Conservation (phyloP, 1,140 invertebrate species). For the Phocides pigmalion region DNA sequence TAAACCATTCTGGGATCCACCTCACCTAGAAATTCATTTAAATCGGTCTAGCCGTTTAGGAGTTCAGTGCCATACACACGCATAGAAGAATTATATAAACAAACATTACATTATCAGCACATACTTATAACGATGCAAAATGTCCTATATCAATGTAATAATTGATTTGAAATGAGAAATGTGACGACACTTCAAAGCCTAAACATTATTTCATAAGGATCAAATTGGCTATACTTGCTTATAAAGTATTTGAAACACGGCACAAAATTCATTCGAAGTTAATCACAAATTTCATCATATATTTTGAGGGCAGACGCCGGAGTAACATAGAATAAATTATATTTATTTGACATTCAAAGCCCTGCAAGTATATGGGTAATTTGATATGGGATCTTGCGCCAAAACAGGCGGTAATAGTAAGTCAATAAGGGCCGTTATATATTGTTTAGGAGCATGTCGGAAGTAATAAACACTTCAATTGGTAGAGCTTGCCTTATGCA, state of each 20-base stretch:
- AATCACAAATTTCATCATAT: slow-evolving; percentile 43
- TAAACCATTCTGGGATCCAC: too few species aligned
- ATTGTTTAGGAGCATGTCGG: slow-evolving; percentile 15
- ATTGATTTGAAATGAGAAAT: too few species aligned
- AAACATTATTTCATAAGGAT: too few species aligned
- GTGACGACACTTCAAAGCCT: too few species aligned
- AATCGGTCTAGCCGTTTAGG: too few species aligned
- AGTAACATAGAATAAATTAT: slow-evolving; percentile 45
- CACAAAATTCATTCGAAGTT: slow-evolving; percentile 28
- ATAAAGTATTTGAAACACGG: slow-evolving; percentile 23
- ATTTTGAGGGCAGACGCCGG: slow-evolving; percentile 36
- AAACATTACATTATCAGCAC: too few species aligned
- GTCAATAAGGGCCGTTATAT: slow-evolving; percentile 24
- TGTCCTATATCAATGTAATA: too few species aligned
- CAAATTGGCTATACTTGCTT: neutral
- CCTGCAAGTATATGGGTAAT: slow-evolving; percentile 26
- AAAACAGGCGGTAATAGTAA: slow-evolving; percentile 23
- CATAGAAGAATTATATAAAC: too few species aligned
- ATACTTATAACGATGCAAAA: too few species aligned
- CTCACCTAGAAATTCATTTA: too few species aligned
- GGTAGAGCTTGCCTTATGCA: slow-evolving; percentile 27
- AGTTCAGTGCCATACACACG: too few species aligned
- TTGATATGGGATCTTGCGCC: slow-evolving; percentile 31
- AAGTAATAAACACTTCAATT: slow-evolving; percentile 37
- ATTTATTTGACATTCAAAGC: slow-evolving; percentile 48